Base-by-base conservation (phyloP, 2,113 vertebrate genomes). In the Glareola pratincola region DNA sequence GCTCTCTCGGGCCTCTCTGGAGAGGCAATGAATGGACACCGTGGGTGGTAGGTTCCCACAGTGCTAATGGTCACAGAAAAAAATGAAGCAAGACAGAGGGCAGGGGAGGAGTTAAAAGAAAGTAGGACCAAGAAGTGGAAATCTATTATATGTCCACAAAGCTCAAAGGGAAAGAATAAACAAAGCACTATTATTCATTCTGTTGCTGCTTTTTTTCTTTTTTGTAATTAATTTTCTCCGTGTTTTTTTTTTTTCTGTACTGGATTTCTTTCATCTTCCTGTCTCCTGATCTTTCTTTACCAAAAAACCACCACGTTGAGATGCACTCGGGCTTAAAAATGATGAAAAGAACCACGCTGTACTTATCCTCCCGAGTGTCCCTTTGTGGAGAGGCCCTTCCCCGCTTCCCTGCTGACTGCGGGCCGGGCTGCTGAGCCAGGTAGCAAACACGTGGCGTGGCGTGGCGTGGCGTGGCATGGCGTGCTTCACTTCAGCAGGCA, bases 161-260 rank as follows among this genome's bases (percentile, higher is more conserved):
- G 83, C 76, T 94, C 81, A 92, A 94, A 95, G 80, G 45, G 69
- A 91, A 97, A 92, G 68, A 87, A 87, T 75, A 96, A 91, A 94
- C 94, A 95, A 94, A 94, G 89, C 60, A 60, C 86, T 91, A 39
- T 76, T 94, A 94, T 92, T 91, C 22, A 48, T 81, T 77, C 83
- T 91, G 56, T 66, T 94, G 69, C 48, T 79, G 39, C 19, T 18
- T 74, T 85, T 85, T 91, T 85, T 74, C n/a, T n/a, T 78, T 56
- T 71, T 43, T 39, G 71, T 64, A 69, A 66, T 80, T 90, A 6
- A 86, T 91, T 95, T 96, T 94, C 82, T 92, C 71, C n/a, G 39
- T n/a, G 19, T 0, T 1, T 37, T 51, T 88, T 63, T 36, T 59
- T 24, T 63, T 36, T 59, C 15, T 24, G 15, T 78, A 74, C 26